Conservation (phyloP, 1,140 invertebrate species). For the Orchesella cincta region DNA sequence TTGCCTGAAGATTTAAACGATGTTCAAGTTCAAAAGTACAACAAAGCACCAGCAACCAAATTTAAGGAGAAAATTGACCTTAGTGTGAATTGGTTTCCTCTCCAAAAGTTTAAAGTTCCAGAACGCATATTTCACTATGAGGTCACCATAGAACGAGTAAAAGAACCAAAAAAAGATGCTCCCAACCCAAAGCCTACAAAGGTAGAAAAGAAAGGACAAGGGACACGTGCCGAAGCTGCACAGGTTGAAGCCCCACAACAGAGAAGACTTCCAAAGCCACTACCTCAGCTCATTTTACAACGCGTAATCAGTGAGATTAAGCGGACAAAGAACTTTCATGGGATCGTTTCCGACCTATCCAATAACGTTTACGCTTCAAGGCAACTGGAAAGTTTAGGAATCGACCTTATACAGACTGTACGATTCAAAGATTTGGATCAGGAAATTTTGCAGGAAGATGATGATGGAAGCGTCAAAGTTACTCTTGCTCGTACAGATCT, state of each 20-base stretch:
- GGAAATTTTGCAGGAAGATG: slow-evolving; percentile 3
- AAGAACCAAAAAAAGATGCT: background rate
- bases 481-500: background rate
- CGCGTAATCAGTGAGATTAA: background rate
- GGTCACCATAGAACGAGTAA: background rate
- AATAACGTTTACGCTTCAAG: slow-evolving; percentile 14
- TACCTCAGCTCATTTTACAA: slow-evolving; percentile 6
- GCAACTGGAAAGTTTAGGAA: slow-evolving; percentile 3
- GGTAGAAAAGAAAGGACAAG: background rate
- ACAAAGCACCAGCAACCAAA: background rate
- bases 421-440: background rate
- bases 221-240: background rate
- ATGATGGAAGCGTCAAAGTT: background rate
- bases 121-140: background rate
- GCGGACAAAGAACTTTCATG: background rate
- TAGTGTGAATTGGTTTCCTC: background rate
- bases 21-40: background rate
- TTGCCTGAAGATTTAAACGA: background rate
- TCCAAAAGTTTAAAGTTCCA: background rate
- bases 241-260: background rate
- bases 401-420: background rate
- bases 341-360: slow-evolving; percentile 30
- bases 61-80: background rate
- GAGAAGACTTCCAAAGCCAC: background rate
- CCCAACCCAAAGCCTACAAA: background rate